These are phyloP conservation scores for Polyodon spathula DNA, from an alignment of 2,113 vertebrate species.

Conservation along the genomic window DNA sequence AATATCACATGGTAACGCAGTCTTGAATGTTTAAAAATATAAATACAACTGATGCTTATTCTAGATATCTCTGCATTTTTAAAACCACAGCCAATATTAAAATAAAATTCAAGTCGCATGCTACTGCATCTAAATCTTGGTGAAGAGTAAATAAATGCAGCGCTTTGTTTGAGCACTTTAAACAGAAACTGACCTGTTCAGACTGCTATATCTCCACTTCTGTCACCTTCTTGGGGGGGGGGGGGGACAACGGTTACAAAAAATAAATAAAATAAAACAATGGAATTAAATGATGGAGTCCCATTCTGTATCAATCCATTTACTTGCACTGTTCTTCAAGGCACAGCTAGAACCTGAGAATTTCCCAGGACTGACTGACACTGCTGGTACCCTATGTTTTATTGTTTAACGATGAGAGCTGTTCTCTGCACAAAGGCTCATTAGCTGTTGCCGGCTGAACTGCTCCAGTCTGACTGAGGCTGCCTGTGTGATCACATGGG, in stretches of 20 bases:
- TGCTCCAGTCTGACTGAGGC: constrained; percentile 78
- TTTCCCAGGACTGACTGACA: constrained; percentile 72
- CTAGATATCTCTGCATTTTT: no score
- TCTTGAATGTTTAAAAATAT: no score
- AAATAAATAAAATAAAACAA: constrained; percentile 26
- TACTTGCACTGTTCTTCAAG: constrained; percentile 35
- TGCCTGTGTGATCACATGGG: constrained; percentile 90
- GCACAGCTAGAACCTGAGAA: constrained; percentile 41
- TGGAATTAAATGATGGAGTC: constrained; percentile 37
- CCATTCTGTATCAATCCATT: constrained; percentile 44
- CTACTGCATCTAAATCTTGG: neutral
- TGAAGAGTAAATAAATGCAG: constrained; percentile 25
- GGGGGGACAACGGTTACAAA: constrained; percentile 24
- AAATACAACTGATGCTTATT: no score
- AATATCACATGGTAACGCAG: no score
- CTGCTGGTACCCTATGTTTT: constrained; percentile 82
- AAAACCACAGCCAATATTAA: neutral
- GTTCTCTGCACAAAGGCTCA: constrained; percentile 93
- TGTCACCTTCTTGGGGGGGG: constrained; percentile 52
- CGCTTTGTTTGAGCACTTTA: constrained; percentile 32
- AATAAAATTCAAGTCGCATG: neutral
- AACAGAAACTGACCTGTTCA: constrained; percentile 82
- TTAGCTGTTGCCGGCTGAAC: constrained; percentile 87
- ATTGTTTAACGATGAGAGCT: constrained; percentile 79
- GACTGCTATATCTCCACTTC: constrained; percentile 62